phyloP scores from a whole-genome alignment of 35 echinoderm and acorn worm species.

The Heliocidaris erythrogramma region DNA sequence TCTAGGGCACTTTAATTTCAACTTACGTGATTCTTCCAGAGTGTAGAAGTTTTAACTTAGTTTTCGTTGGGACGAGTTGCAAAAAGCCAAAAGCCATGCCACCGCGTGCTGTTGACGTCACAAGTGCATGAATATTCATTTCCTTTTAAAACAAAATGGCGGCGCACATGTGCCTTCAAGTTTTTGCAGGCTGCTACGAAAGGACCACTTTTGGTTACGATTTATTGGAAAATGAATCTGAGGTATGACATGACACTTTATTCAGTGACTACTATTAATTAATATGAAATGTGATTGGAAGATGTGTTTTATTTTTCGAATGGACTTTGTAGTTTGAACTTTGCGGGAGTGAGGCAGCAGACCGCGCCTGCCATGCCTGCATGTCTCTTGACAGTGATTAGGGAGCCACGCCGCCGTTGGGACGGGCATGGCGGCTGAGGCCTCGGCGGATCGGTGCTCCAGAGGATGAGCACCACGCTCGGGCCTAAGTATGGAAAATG shows the following conservation, averaged over 20 bases:
- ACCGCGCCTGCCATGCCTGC: no score
- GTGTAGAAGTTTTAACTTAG: no score
- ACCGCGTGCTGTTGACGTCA: not conserved
- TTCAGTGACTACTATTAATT: not conserved
- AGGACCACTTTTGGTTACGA: conserved; percentile 77
- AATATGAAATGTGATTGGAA: not conserved
- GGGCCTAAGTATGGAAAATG: no score
- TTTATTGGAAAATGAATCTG: conserved; percentile 51
- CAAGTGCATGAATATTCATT: not conserved
- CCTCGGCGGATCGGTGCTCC: no score
- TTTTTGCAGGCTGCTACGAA: conserved; percentile 88
- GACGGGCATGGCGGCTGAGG: no score
- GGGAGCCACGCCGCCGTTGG: no score
- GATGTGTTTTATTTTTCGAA: not conserved
- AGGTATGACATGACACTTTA: conserved; percentile 34
- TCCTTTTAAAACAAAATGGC: conserved; percentile 55
- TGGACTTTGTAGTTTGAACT: not conserved
- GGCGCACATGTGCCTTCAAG: conserved; percentile 54
- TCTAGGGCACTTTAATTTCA: no score
- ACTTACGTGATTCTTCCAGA: no score
- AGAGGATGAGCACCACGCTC: no score
- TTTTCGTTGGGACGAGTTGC: no score
- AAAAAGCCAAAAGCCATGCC: no score
- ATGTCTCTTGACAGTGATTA: no score
- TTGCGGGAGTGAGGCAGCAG: not conserved